Conservation (phyloP, 2,113 vertebrate genomes). For the Tragelaphus buxtoni region DNA sequence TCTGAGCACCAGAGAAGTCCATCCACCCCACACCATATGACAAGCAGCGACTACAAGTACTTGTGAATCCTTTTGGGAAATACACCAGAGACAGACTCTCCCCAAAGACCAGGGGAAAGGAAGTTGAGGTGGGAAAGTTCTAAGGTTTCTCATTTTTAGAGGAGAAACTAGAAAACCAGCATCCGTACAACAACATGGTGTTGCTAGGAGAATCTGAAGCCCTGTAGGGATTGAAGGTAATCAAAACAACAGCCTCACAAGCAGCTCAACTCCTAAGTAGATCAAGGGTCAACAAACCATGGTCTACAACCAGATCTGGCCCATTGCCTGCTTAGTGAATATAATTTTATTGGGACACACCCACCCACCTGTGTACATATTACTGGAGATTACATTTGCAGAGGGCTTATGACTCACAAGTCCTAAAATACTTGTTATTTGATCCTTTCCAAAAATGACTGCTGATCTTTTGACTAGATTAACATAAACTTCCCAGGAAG, state of each 20-base stretch:
- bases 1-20: not conserved
- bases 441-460: not conserved
- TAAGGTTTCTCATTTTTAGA: not conserved
- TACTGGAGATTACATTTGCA: not conserved
- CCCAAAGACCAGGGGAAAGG: not conserved
- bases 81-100: not conserved
- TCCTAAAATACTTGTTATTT: not conserved
- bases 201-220: not conserved
- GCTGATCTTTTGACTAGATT: not conserved
- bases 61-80: not conserved
- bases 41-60: rapidly evolving
- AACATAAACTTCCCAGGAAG: not conserved
- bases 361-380: not conserved
- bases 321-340: not conserved
- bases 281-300: not conserved
- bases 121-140: not conserved
- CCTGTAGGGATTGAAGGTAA: not conserved
- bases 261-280: not conserved
- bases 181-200: not conserved
- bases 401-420: rapidly evolving
- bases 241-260: not conserved
- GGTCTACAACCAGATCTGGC: too few species aligned
- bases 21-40: too few species aligned
- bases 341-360: not conserved
- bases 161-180: not conserved